A percentile compares a stretch with the other conserved stretches of the same genome.
phyloP scores from a whole-genome alignment of 2,113 vertebrate species.

The Planiliza haematocheilus region DNA sequence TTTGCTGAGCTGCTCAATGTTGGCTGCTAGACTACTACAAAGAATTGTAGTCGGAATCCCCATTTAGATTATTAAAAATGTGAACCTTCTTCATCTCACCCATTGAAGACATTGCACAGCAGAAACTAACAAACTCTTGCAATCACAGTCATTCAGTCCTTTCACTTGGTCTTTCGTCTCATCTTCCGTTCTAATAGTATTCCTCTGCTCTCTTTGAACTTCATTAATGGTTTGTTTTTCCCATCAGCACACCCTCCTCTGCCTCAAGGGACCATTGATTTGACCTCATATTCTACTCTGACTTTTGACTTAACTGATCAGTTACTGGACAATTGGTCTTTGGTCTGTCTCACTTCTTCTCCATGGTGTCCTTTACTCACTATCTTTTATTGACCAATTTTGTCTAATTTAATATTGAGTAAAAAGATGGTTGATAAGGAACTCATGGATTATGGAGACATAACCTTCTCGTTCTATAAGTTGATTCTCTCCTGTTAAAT shows the following conservation, averaged over 20 bases:
- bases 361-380: slow-evolving; percentile 37
- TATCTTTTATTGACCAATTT: slow-evolving; percentile 19
- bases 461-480: slow-evolving; percentile 61
- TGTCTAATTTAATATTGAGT: slow-evolving; percentile 13
- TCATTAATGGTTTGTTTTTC: slow-evolving; percentile 73
- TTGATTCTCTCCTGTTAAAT: slow-evolving; percentile 75
- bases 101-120: slow-evolving; percentile 19
- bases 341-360: slow-evolving; percentile 62
- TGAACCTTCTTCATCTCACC: neutral
- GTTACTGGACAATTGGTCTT: slow-evolving; percentile 56
- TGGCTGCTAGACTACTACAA: neutral
- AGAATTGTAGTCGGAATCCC: neutral
- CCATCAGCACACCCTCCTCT: slow-evolving; percentile 62
- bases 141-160: slow-evolving; percentile 29
- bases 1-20: slow-evolving; percentile 1
- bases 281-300: slow-evolving; percentile 53
- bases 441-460: slow-evolving; percentile 58
- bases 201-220: slow-evolving; percentile 48
- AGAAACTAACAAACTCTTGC: slow-evolving; percentile 46
- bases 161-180: slow-evolving; percentile 36
- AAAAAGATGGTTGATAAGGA: slow-evolving; percentile 40
- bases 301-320: slow-evolving; percentile 52
- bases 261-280: slow-evolving; percentile 67
- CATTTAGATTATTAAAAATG: slow-evolving; percentile 2
- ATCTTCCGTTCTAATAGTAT: slow-evolving; percentile 25